These are phyloP conservation scores for Apodemus agrarius DNA, from an alignment of 2,797 vertebrate genomes.

Conservation along the genomic window DNA sequence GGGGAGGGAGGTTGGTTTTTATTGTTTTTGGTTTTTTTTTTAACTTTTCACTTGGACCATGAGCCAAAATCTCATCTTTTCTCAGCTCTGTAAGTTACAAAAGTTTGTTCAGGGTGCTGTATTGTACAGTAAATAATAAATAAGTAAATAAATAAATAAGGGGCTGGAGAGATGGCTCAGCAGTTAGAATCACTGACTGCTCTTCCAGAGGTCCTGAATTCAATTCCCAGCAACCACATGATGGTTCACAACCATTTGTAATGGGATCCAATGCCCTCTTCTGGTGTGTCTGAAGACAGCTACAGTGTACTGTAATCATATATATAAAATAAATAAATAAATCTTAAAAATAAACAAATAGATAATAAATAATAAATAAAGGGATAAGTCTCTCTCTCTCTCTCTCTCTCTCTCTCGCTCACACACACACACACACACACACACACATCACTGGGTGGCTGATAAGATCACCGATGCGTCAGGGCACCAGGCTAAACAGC, in stretches of 20 bases:
- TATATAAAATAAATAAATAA: no score
- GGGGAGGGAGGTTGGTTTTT: no score
- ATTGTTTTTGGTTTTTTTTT: not conserved
- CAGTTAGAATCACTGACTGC: no score
- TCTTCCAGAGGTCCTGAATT: no score
- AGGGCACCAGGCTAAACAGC: not conserved
- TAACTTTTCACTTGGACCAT: conserved; percentile 81
- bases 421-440: not conserved
- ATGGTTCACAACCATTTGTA: no score
- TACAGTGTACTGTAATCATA: no score
- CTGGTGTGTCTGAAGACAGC: no score
- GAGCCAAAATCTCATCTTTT: conserved; percentile 89
- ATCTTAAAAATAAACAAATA: no score
- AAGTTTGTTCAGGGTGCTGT: conserved; percentile 68
- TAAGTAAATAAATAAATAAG: not conserved
- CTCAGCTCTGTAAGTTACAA: conserved; percentile 71
- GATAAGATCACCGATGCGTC: not conserved
- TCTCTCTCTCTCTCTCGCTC: no score
- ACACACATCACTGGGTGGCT: not conserved
- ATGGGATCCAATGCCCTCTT: no score
- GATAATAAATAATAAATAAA: conserved; percentile 59
- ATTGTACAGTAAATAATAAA: conserved; percentile 49
- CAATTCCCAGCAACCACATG: no score
- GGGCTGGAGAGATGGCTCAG: no score
- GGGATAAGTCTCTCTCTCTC: not conserved